Base-by-base conservation (phyloP, 1,140 invertebrate species). In the Heliconius himera region DNA sequence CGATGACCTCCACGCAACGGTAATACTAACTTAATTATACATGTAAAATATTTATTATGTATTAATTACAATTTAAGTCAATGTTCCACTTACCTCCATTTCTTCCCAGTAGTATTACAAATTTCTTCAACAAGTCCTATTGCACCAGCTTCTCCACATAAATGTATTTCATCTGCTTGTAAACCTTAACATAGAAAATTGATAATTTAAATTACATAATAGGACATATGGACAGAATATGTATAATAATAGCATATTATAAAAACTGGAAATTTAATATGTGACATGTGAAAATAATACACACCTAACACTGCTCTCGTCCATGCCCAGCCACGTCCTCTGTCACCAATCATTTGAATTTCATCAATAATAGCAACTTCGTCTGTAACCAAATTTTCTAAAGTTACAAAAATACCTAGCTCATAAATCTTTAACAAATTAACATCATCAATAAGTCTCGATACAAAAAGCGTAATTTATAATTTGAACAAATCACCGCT, bases 321-420 rank as follows among this genome's bases (percentile, higher is more conserved):
- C 99, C 99, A 99, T 1, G 99, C 99, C 99, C 99, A 99, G 1
- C 99, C 99, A 93, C 99, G 95, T 79, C 96, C 95, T 29, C 95
- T 94, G 94, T 99, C 99, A 82, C 96, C 96, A 26, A 99, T 96
- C 96, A 99, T 98, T 95, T 99, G 99, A 90, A 99, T 99, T 96
- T 99, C 99, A 96, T 99, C 99, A 85, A 99, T 99, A 54, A 99
- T 96, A 73, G 98, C 99, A 74, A 99, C 98, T 94, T 99, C 99
- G 96, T 98, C 98, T 98, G 87, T 74, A 93, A 89, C 79, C 56
- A 76, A 72, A 8, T 51, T 51, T 1, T 51, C 0, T 51, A 18
- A 1, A 51, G 18, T 51, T 51, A 51, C 18, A 51, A 51, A 51
- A 20, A 51, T 18, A 13, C 11, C n/a, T n/a, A 36, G 18, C 49